These are phyloP conservation scores for Tragelaphus imberbis DNA, from an alignment of 2,113 vertebrate species.

Conservation along the genomic window DNA sequence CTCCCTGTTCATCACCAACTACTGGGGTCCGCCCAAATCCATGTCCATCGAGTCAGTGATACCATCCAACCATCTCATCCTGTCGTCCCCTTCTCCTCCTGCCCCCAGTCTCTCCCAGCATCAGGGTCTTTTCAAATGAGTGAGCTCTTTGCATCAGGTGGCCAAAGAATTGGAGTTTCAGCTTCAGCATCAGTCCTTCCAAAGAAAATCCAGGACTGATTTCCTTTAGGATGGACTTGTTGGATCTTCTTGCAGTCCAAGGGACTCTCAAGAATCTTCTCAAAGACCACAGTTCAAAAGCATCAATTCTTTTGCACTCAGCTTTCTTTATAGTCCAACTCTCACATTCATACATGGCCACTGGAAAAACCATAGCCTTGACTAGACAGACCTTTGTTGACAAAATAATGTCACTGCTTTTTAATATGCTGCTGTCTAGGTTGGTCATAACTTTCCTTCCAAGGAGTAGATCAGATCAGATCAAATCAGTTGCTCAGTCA, in stretches of 20 bases:
- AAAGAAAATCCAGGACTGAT: not conserved
- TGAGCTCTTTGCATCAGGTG: not conserved
- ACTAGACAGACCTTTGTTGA: not conserved
- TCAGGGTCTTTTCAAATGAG: not conserved
- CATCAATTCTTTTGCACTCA: fast-evolving
- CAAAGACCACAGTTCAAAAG: not conserved
- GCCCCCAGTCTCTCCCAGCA: not conserved
- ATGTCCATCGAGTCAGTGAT: not conserved
- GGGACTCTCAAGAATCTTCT: not conserved
- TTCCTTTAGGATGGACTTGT: not conserved
- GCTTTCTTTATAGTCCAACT: fast-evolving
- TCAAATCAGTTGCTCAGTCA: too few relatives aligned
- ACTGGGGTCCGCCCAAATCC: fast-evolving
- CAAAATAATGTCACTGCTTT: not conserved
- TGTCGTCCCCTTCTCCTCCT: not conserved
- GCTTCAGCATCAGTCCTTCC: not conserved
- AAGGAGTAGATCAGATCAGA: too few relatives aligned
- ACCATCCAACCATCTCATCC: not conserved
- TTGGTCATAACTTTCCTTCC: not conserved
- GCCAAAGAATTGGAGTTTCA: not conserved
- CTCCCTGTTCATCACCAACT: not conserved
- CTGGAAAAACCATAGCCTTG: not conserved
- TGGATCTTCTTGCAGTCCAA: not conserved
- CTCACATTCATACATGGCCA: not conserved
- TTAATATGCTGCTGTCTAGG: not conserved